phyloP scores from a whole-genome alignment of 2,797 vertebrate species.

The Periparus ater region DNA sequence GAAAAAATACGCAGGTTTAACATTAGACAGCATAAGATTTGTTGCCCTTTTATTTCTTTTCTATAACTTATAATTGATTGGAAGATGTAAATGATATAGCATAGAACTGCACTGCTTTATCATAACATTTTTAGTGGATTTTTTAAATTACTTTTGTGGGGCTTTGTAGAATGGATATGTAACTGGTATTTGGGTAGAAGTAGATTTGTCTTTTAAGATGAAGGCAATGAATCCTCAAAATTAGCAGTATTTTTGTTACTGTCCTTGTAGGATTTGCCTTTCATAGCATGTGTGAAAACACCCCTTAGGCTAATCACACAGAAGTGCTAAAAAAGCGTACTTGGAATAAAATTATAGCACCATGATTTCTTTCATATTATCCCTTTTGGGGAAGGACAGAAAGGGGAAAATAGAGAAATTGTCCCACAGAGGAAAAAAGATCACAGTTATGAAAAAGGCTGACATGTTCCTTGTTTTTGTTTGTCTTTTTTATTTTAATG shows the following conservation, averaged over 20 bases:
- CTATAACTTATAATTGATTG: background rate
- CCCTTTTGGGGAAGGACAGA: background rate
- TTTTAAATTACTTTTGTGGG: background rate
- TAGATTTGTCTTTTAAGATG: background rate
- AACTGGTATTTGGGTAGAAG: background rate
- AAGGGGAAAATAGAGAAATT: background rate
- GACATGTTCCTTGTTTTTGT: background rate
- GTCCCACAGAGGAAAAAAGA: background rate
- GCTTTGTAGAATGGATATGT: background rate
- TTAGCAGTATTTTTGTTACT: background rate
- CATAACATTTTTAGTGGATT: background rate
- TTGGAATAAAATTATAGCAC: background rate
- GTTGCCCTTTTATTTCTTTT: background rate
- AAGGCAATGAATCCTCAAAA: background rate
- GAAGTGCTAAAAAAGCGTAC: background rate
- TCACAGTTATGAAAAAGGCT: background rate
- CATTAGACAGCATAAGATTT: background rate
- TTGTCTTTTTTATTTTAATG: background rate
- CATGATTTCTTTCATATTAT: background rate
- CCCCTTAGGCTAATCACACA: background rate
- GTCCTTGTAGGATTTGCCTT: background rate
- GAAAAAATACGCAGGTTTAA: fast-evolving
- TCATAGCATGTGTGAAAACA: background rate
- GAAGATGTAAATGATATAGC: background rate
- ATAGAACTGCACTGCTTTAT: background rate